Evolutionary conservation across 2,113 vertebrate species (phyloP).

Genomic region (Donacobius atricapilla): DNA sequence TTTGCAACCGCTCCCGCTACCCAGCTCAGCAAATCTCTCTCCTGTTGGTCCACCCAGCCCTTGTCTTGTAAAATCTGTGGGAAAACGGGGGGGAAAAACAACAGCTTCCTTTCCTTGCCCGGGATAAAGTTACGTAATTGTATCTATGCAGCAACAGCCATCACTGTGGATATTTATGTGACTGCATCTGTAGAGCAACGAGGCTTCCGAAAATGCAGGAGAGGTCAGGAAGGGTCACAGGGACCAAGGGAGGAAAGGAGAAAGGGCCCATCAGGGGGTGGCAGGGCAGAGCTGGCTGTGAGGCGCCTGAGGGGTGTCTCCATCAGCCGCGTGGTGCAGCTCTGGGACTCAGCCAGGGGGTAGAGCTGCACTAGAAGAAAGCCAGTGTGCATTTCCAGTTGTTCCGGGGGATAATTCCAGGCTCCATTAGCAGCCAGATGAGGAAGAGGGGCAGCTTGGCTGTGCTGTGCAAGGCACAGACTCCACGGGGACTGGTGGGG

Average conservation of each 20-base stretch:
- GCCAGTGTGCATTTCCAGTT: not conserved
- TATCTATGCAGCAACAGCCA: not conserved
- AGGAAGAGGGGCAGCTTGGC: not conserved
- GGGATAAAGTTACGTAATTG: not conserved
- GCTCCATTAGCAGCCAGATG: not conserved
- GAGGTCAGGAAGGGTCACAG: not conserved
- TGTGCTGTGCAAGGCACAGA: not conserved
- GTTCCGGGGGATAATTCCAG: not conserved
- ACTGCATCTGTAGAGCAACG: not conserved
- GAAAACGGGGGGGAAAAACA: not conserved
- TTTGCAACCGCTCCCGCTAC: not conserved
- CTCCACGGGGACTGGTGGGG: rapidly evolving
- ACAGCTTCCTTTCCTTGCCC: not conserved
- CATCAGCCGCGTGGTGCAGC: not conserved
- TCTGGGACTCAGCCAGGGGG: not conserved
- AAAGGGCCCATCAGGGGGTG: not conserved
- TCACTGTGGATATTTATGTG: not conserved
- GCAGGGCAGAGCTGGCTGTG: not conserved
- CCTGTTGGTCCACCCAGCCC: not conserved
- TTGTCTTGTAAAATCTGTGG: not conserved
- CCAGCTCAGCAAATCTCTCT: not conserved
- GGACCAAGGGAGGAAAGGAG: not conserved
- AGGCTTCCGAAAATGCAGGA: not conserved
- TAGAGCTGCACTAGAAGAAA: not conserved
- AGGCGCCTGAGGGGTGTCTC: not conserved